These are phyloP conservation scores for Micrasema minimum DNA, from an alignment of 1,140 invertebrate genomes.

Conservation along the genomic window DNA sequence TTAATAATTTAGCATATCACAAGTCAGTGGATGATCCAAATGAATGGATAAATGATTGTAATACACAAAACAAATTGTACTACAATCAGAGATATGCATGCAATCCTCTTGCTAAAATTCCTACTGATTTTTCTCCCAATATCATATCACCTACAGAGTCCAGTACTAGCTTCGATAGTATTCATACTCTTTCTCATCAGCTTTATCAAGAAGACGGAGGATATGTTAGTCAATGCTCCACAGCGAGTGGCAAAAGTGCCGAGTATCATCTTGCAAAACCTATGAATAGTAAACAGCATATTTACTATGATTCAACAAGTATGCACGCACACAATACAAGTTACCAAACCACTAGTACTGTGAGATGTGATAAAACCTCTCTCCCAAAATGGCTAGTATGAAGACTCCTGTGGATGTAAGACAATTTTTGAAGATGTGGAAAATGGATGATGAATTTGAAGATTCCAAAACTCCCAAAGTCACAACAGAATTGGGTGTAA, in stretches of 20 bases:
- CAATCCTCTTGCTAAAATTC: constrained; percentile 57
- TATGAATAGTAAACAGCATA: background rate
- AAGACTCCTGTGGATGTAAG: constrained; percentile 59
- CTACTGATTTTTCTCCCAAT: constrained; percentile 62
- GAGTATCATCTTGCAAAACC: constrained; percentile 49
- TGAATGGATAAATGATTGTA: constrained; percentile 39
- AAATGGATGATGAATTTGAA: constrained; percentile 66
- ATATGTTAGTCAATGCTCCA: constrained; percentile 65
- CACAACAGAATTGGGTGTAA: constrained; percentile 15
- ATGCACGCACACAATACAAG: background rate
- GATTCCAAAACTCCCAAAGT: constrained; percentile 52
- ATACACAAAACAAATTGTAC: constrained; percentile 57
- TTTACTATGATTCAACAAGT: constrained; percentile 15
- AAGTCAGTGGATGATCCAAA: constrained; percentile 36
- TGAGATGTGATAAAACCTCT: constrained; percentile 2
- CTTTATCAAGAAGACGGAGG: constrained; percentile 63
- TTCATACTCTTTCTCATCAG: constrained; percentile 55
- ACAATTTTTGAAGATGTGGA: constrained; percentile 66
- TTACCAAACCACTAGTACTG: background rate
- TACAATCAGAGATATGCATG: constrained; percentile 46
- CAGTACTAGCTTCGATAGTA: constrained; percentile 61
- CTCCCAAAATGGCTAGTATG: constrained; percentile 4
- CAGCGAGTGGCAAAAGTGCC: constrained; percentile 61
- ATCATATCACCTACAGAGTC: constrained; percentile 64
- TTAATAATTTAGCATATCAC: constrained; percentile 34